phyloP scores from a whole-genome alignment of 2,113 vertebrate genomes.

The Carassius auratus region DNA sequence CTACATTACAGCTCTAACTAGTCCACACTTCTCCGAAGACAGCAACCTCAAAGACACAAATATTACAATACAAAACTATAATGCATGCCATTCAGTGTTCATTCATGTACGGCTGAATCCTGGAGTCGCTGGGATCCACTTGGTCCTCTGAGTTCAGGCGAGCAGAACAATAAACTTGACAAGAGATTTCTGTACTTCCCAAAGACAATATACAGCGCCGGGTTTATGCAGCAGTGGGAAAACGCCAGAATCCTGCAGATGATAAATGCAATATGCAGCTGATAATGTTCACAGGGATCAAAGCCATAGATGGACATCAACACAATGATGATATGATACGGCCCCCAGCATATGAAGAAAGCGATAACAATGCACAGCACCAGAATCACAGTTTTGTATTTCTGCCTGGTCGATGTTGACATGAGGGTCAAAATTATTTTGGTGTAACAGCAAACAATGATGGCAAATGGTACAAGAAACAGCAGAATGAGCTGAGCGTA shows the following conservation, averaged over 20 bases:
- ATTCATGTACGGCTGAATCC: no score
- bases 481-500: slow-evolving; percentile 73
- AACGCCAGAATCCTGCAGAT: slow-evolving; percentile 71
- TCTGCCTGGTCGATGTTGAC: slow-evolving; percentile 63
- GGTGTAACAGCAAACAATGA: slow-evolving; percentile 76
- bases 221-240: slow-evolving; percentile 81
- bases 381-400: slow-evolving; percentile 65
- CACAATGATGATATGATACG: slow-evolving; percentile 72
- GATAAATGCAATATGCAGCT: slow-evolving; percentile 23
- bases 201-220: slow-evolving; percentile 74
- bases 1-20: neutral
- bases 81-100: no score
- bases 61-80: slow-evolving; percentile 1
- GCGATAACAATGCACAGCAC: slow-evolving; percentile 72
- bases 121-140: no score
- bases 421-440: slow-evolving; percentile 74
- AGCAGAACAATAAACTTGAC: slow-evolving; percentile 47
- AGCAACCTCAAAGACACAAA: neutral
- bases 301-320: neutral
- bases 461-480: slow-evolving; percentile 70
- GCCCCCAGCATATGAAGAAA: slow-evolving; percentile 80
- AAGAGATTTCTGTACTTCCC: slow-evolving; percentile 69
- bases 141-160: neutral
- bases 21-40: neutral
- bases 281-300: slow-evolving; percentile 29